Evolutionary conservation across 1,140 invertebrate genomes (phyloP).

Genomic region (Drosophila sturtevanti): DNA sequence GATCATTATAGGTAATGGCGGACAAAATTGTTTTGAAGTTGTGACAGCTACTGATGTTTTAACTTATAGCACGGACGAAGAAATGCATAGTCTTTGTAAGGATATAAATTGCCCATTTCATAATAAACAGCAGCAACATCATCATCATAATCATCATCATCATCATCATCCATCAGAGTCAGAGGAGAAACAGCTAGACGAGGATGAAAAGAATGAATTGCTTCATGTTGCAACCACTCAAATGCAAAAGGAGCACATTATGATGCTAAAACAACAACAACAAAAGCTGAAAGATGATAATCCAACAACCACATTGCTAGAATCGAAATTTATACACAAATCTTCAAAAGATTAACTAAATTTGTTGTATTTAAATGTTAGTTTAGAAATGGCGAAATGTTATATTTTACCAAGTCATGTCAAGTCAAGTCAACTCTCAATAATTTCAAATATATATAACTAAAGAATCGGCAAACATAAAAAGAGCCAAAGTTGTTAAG

Average conservation of each 20-base stretch:
- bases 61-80: no score
- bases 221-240: neutral
- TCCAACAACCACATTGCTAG: neutral
- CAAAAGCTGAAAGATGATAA: neutral
- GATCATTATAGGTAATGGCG: constrained; percentile 44
- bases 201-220: neutral
- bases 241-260: neutral
- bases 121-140: neutral
- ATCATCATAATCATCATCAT: neutral
- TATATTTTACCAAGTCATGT: neutral
- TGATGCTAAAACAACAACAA: neutral
- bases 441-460: neutral
- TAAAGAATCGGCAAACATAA: constrained; percentile 2
- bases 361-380: neutral
- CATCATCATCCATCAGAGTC: no score
- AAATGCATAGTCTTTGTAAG: neutral
- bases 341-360: neutral
- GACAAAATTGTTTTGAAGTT: constrained; percentile 44
- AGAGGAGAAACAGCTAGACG: neutral
- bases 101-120: neutral
- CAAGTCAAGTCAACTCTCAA: neutral
- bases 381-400: neutral
- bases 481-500: constrained; percentile 10
- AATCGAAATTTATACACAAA: neutral
- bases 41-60: constrained; percentile 25